Conservation (phyloP, 2,797 vertebrate species). For the Eutrigla gurnardus region DNA sequence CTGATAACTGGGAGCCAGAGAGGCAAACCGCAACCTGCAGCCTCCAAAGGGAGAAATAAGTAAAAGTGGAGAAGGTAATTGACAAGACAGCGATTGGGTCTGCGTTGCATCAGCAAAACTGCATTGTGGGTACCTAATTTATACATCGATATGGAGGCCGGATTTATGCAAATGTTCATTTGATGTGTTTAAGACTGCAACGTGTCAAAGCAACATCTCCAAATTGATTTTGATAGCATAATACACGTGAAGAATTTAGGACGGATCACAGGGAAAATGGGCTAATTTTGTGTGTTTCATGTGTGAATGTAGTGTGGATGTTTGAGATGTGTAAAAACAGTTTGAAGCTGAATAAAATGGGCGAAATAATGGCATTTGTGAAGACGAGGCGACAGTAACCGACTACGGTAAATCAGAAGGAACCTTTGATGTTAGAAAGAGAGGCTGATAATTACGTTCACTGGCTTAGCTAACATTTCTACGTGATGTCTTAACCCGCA, state of each 20-base stretch:
- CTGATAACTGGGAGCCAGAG: slow-evolving; percentile 39
- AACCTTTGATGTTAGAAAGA: not conserved
- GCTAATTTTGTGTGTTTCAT: not conserved
- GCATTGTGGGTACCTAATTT: slow-evolving; percentile 33
- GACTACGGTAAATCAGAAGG: not conserved
- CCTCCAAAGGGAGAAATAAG: slow-evolving; percentile 23
- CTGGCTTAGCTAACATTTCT: not conserved
- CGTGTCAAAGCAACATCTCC: slow-evolving; percentile 8
- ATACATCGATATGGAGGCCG: slow-evolving; percentile 29
- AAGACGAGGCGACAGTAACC: not conserved
- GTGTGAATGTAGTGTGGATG: not conserved
- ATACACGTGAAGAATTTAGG: not conserved
- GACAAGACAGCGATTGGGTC: slow-evolving; percentile 34
- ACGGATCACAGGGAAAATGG: not conserved
- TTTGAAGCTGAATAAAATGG: not conserved
- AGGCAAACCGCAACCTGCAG: slow-evolving; percentile 18
- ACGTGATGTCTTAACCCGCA: not conserved
- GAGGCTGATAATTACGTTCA: not conserved
- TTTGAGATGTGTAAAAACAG: not conserved
- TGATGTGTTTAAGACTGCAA: slow-evolving; percentile 28
- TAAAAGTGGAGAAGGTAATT: slow-evolving; percentile 17
- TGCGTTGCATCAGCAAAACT: slow-evolving; percentile 53
- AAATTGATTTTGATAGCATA: slow-evolving; percentile 18
- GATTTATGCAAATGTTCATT: slow-evolving; percentile 44
- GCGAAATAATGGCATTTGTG: not conserved